Evolutionary conservation across 2,888 invertebrate genomes (phyloP), one percentile per base, ranked within the genome.

Genomic region (Trachelus tabidus): DNA sequence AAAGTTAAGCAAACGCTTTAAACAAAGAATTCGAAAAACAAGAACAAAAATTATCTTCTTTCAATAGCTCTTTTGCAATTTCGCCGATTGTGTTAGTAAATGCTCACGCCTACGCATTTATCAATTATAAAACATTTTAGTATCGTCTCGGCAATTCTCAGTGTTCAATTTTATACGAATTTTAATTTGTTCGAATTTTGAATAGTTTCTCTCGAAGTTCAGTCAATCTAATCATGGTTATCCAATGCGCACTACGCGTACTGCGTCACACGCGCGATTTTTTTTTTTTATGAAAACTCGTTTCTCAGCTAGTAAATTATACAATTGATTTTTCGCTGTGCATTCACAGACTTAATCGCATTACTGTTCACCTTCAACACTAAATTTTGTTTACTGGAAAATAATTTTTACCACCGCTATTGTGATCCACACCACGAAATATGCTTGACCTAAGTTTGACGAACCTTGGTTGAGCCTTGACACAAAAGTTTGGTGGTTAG

Each of bases 1-100:
- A 85, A 85, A 81, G 80, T 30, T 77, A 78, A 75, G 79, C 81
- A 83, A 86, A 86, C 80, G 71, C 81, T 83, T 82, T 79, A 81
- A 86, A 86, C 85, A 81, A 85, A 77, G 79, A 83, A 84, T 83
- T 82, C 79, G 80, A 82, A 83, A 85, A 85, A 83, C 81, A 82
- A 80, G 82, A 87, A 86, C 83, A 83, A 85, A 86, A 83, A 85
- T 83, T 71, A 68, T 75, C 30, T 69, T 69, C 33, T 69, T 69
- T 69, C 12, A 71, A 71, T n/a, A 12, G 71, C n/a, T 71, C 31
- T 31, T 31, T 40, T 40, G 40, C 40, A 40, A 80, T 74, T 75
- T 73, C 77, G 56, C 56, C 71, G 40, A 12, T 34, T 33, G 30
- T 75, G 15, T 15, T 40, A 15, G 40, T 40, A 15, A 40, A 40